Percentiles rank a stretch among this genome's conserved stretches.
Evolutionary conservation across 2,888 invertebrate species (phyloP).

Genomic region (Scelioninae gen. 1): DNA sequence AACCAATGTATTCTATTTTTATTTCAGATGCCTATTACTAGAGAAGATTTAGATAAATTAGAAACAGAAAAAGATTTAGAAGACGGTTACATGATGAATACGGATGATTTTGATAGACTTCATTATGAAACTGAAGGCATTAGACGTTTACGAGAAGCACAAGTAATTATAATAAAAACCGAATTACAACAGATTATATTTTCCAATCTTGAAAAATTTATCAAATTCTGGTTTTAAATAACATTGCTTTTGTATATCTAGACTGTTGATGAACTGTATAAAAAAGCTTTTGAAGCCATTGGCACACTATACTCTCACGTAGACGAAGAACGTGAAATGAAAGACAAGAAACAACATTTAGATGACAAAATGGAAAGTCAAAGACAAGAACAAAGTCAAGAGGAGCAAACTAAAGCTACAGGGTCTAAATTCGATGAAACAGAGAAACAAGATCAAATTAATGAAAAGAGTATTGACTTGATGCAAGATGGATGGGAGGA

Average conservation of each 20-base stretch:
- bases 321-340: constrained; percentile 67
- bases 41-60: constrained; percentile 72
- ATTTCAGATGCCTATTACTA: constrained; percentile 72
- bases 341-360: not conserved
- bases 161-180: constrained; percentile 84
- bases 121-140: constrained; percentile 88
- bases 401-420: not conserved
- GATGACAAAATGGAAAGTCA: not conserved
- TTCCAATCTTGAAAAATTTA: not conserved
- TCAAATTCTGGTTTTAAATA: not conserved
- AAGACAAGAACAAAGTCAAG: not conserved
- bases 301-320: constrained; percentile 82
- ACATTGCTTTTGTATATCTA: constrained; percentile 82
- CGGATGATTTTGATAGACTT: constrained; percentile 86
- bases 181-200: no score
- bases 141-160: constrained; percentile 86
- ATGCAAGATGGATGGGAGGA: not conserved
- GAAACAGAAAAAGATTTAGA: constrained; percentile 84
- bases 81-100: constrained; percentile 86
- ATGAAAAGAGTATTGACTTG: not conserved
- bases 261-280: constrained; percentile 89
- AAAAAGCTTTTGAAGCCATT: constrained; percentile 88
- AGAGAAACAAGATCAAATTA: not conserved
- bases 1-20: not conserved
- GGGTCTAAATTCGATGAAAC: no score